A percentile compares a stretch with the other conserved stretches of the same genome.
These are phyloP conservation scores for Myopa testacea DNA, from an alignment of 2,888 invertebrate species.

Conservation along the genomic window DNA sequence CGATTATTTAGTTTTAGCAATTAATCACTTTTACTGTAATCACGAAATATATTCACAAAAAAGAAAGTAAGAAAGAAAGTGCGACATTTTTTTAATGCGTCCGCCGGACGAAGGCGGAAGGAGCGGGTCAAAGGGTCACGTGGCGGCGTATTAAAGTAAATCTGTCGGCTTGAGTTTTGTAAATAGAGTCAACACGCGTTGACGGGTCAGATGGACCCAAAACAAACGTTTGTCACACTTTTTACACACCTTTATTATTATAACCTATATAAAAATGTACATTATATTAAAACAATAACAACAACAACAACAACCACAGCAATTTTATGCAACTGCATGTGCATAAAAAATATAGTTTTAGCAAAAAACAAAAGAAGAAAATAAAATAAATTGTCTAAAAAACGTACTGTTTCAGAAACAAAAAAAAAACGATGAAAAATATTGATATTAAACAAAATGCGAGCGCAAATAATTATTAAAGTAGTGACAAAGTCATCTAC, in stretches of 20 bases:
- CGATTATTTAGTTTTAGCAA: constrained; percentile 31
- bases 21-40: constrained; percentile 24
- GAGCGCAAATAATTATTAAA: constrained; percentile 52
- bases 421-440: constrained; percentile 4
- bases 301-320: background rate
- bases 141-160: background rate
- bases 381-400: constrained; percentile 32
- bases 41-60: background rate
- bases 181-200: constrained; percentile 21
- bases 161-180: constrained; percentile 5
- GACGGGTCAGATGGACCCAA: too few relatives aligned
- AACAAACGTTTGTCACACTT: too few relatives aligned
- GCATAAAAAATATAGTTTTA: background rate
- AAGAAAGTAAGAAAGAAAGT: background rate
- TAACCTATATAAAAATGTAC: too few relatives aligned
- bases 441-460: constrained; percentile 48
- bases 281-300: constrained; percentile 20
- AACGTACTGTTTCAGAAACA: constrained; percentile 41
- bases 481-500: background rate
- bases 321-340: background rate
- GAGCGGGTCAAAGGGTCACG: background rate
- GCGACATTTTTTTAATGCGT: background rate
- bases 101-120: background rate
- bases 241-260: too few relatives aligned
- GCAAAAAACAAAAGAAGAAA: constrained; percentile 13